Conservation (phyloP, 2,888 invertebrate genomes). For the Lepidocyrtoides sp. region DNA sequence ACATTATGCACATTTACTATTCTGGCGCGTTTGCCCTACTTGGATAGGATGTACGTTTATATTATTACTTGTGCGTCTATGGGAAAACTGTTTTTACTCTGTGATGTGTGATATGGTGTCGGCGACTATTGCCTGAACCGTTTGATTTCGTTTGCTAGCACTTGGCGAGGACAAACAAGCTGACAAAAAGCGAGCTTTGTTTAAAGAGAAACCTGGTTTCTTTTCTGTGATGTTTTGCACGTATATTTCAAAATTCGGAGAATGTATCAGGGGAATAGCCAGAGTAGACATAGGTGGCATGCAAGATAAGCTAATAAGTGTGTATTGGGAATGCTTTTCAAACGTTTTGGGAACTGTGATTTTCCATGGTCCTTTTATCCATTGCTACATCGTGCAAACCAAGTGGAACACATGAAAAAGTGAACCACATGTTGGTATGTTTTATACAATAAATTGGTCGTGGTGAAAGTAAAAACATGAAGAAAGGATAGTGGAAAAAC, state of each 20-base stretch:
- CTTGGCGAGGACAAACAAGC: conserved; percentile 43
- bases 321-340: not conserved
- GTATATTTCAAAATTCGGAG: not conserved
- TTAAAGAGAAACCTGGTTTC: conserved; percentile 10
- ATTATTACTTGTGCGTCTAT: not conserved
- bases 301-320: conserved; percentile 22
- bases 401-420: conserved; percentile 19
- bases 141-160: conserved; percentile 7
- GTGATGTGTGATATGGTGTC: conserved; percentile 9
- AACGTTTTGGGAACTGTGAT: conserved; percentile 1
- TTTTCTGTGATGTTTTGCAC: not conserved
- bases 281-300: not conserved
- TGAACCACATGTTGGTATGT: conserved; percentile 62
- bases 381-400: conserved; percentile 5
- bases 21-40: conserved; percentile 1
- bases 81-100: too few species aligned
- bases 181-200: conserved; percentile 53
- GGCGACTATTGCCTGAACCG: not conserved
- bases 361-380: conserved; percentile 18
- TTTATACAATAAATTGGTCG: conserved; percentile 17
- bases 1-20: conserved; percentile 25
- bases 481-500: conserved; percentile 14
- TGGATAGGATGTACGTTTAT: not conserved
- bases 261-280: not conserved
- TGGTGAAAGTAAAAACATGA: conserved; percentile 23